Evolutionary conservation across 2,113 vertebrate genomes (phyloP), one percentile per base, ranked within the genome.

Genomic region (Pygoscelis adeliae): DNA sequence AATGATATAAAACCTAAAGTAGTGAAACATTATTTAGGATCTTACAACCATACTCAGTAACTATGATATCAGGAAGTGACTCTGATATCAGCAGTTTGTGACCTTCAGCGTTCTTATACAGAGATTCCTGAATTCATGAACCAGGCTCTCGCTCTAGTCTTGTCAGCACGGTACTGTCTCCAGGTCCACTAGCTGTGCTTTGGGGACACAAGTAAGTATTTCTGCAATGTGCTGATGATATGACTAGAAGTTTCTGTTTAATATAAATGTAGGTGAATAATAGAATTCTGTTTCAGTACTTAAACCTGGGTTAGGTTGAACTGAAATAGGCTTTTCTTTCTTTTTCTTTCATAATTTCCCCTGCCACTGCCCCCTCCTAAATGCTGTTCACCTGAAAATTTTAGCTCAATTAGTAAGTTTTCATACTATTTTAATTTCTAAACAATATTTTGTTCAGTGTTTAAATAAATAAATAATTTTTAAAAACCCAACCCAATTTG

Each of bases 401-500:
- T 87, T 67, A 53, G 6, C 15, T 92, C 12, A 76, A 1, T 47
- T 22, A 38, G 1, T 44, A 76, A 62, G 19, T 65, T 36, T 15
- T 73, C 12, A 13, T 53, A 53, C 13, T 32, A 49, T 3, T 74
- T 76, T 10, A 25, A 49, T 70, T 90, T 78, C 5, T 56, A 70
- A 73, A 6, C 4, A 23, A 3, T 49, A 46, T 50, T 93, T 58
- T 59, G 13, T 20, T 36, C 4, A 30, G 1, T 58, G 7, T 34
- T 76, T 66, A 36, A 42, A 44, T 30, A 1, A 12, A 53, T 15
- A 42, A 42, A 15, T 42, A 42, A 15, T 42, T 40, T 40, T 42
- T 13, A 21, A 4, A 20, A 20, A 44, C 9, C 22, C 5, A 29
- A 21, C 2, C 3, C 15, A 58, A 38, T 62, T 40, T 38, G 0